Evolutionary conservation across 2,888 invertebrate species (phyloP).

Genomic region (Dorcus hopei): DNA sequence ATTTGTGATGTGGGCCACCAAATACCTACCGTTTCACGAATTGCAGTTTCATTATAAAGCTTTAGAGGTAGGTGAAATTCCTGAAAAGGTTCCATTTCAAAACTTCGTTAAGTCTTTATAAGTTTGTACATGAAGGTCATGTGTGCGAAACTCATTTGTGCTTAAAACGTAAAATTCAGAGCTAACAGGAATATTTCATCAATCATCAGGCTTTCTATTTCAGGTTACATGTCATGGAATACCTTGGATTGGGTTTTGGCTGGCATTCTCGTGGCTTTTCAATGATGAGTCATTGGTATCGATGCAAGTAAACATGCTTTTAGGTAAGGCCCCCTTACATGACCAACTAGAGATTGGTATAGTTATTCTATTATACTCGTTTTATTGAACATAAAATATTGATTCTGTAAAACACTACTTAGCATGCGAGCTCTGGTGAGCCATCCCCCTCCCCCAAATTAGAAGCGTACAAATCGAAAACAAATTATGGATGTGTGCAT

Average conservation of each 20-base stretch:
- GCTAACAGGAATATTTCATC: background rate
- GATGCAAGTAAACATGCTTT: constrained; percentile 80
- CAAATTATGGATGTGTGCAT: no score
- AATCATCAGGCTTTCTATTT: constrained; percentile 26
- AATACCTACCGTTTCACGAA: constrained; percentile 52
- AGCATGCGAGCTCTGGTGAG: no score
- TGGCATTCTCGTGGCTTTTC: constrained; percentile 74
- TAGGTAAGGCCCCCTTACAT: constrained; percentile 58
- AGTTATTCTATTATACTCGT: background rate
- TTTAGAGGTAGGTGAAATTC: constrained; percentile 51
- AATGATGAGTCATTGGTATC: constrained; percentile 68
- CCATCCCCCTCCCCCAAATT: no score
- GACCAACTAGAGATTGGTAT: background rate
- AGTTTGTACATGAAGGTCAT: background rate
- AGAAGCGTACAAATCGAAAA: no score
- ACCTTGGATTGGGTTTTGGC: constrained; percentile 76
- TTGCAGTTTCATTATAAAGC: constrained; percentile 56
- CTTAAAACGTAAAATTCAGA: constrained; percentile 12
- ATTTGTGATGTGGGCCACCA: constrained; percentile 52
- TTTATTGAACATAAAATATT: no score
- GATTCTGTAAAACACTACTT: no score
- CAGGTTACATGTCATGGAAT: constrained; percentile 87
- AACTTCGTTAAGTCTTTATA: background rate
- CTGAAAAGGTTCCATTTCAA: background rate
- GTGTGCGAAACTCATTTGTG: constrained; percentile 1